Percentiles rank a stretch among this genome's conserved stretches.
phyloP scores from a whole-genome alignment of 1,140 invertebrate genomes.

The Colletes latitarsis region DNA sequence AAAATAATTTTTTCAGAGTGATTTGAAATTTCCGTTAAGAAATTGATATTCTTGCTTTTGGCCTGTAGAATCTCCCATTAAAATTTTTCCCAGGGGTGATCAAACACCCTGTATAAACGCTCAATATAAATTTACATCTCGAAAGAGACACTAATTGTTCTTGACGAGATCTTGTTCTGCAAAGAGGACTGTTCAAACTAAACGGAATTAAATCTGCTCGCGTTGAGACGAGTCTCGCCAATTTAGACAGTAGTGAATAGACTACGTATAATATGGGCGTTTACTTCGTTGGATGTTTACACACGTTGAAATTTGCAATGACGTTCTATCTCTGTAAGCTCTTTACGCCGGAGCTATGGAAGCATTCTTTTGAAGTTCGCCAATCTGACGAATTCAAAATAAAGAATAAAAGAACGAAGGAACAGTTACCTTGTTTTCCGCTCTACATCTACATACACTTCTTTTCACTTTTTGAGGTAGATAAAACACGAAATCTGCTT shows the following conservation, averaged over 20 bases:
- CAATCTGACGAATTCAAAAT: not conserved
- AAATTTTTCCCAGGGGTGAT: too few relatives aligned
- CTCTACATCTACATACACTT: not conserved
- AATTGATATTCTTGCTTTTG: too few relatives aligned
- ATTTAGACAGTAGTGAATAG: not conserved
- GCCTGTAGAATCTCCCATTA: too few relatives aligned
- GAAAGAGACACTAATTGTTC: not conserved
- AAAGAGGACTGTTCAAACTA: slow-evolving; percentile 3
- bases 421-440: not conserved
- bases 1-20: too few relatives aligned
- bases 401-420: not conserved
- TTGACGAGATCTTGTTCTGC: not conserved
- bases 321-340: not conserved
- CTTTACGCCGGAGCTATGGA: not conserved
- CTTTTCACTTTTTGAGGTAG: not conserved
- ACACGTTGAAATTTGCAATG: slow-evolving; percentile 13
- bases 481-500: not conserved
- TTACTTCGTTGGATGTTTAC: not conserved
- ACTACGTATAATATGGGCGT: not conserved
- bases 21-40: too few relatives aligned
- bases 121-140: slow-evolving; percentile 11
- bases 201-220: not conserved
- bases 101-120: not conserved
- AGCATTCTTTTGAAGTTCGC: not conserved
- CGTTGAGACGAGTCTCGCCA: not conserved